These are phyloP conservation scores for Drosophila sordidapex DNA, from an alignment of 2,888 invertebrate genomes.

Conservation along the genomic window DNA sequence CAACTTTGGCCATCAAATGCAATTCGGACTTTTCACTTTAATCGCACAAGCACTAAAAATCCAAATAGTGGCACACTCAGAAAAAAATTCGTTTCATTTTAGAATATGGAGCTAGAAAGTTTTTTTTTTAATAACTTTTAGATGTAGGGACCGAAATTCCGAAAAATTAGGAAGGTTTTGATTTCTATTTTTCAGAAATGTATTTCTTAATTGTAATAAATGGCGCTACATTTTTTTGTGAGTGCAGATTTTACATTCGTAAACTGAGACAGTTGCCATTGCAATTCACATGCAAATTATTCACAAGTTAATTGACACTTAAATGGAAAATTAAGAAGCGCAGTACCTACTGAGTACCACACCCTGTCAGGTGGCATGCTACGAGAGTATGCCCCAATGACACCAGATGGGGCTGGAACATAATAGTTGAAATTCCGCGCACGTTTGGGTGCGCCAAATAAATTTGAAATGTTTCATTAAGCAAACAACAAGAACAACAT, in stretches of 20 bases:
- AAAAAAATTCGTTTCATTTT: background rate
- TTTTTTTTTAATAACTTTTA: constrained; percentile 5
- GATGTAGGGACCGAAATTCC: background rate
- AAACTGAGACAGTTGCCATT: background rate
- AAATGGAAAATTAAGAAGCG: constrained; percentile 3
- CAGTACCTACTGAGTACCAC: background rate
- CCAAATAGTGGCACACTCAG: background rate
- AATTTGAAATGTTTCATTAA: constrained; percentile 58
- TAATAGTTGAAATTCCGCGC: constrained; percentile 34
- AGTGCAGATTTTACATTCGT: background rate
- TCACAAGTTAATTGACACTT: background rate
- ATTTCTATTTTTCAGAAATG: background rate
- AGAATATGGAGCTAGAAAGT: background rate
- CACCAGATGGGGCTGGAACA: background rate
- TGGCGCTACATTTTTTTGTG: background rate
- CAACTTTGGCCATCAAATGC: constrained; percentile 5
- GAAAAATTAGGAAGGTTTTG: background rate
- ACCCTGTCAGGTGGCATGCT: background rate
- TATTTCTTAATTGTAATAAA: background rate
- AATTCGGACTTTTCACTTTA: constrained; percentile 9
- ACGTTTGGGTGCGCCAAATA: constrained; percentile 54
- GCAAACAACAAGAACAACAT: constrained; percentile 3
- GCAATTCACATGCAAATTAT: background rate
- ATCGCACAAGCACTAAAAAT: background rate
- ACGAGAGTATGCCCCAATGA: background rate